These are phyloP conservation scores for Leptopilina syphax DNA, from an alignment of 2,888 invertebrate genomes.

Conservation along the genomic window DNA sequence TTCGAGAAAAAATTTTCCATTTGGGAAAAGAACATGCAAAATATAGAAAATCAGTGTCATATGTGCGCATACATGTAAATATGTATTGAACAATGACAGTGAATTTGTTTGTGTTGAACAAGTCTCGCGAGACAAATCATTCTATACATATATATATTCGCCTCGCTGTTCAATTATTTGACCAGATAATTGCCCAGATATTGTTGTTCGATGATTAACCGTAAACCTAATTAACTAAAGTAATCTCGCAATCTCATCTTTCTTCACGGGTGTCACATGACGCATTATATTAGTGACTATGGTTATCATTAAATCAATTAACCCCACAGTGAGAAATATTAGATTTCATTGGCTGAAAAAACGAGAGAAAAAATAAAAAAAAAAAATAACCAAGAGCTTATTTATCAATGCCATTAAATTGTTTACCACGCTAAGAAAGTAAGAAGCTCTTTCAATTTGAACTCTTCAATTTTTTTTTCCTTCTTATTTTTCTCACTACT, in stretches of 20 bases:
- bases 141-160: constrained; percentile 18
- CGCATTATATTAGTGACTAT: not conserved
- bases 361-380: too few species aligned
- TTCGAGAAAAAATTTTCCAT: too few species aligned
- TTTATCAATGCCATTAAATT: not conserved
- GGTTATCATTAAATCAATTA: constrained; percentile 15
- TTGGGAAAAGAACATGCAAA: too few species aligned
- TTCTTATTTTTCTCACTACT: too few species aligned
- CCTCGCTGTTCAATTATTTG: constrained; percentile 12
- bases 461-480: not conserved
- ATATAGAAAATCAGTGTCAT: constrained; percentile 49
- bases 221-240: constrained; percentile 26
- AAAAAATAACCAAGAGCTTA: not conserved
- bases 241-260: constrained; percentile 17
- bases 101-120: constrained; percentile 47
- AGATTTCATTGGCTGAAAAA: not conserved
- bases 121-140: constrained; percentile 38
- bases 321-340: not conserved
- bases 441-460: not conserved
- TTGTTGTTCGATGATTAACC: constrained; percentile 23
- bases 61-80: not conserved
- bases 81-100: constrained; percentile 45
- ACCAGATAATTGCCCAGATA: constrained; percentile 25
- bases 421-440: not conserved
- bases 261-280: not conserved